A percentile compares a stretch with the other conserved stretches of the same genome.
Evolutionary conservation across 2,888 invertebrate genomes (phyloP).

Genomic region (Andrena marginata): DNA sequence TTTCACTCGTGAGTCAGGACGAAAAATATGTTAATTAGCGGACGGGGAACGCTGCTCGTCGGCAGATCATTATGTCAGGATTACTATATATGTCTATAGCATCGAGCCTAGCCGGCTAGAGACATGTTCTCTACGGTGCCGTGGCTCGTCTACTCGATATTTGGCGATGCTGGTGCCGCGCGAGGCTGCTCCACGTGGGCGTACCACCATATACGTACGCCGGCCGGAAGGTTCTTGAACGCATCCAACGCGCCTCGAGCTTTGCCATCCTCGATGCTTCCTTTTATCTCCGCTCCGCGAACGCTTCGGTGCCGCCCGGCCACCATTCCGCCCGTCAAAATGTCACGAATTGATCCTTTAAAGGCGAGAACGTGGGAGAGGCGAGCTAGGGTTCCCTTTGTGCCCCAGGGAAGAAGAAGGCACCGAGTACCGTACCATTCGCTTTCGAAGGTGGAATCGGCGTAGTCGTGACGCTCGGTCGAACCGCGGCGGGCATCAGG

Average conservation of each 20-base stretch:
- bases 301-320: neutral
- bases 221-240: conserved; percentile 73
- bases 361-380: conserved; percentile 19
- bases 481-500: conserved; percentile 5
- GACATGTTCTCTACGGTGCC: conserved; percentile 65
- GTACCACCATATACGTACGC: conserved; percentile 75
- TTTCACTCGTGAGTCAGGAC: conserved; percentile 71
- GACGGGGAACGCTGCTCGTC: conserved; percentile 19
- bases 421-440: neutral
- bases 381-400: neutral
- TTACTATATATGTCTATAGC: conserved; percentile 74
- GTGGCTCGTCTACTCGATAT: conserved; percentile 79
- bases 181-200: conserved; percentile 78
- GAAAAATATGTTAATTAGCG: conserved; percentile 74
- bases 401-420: neutral
- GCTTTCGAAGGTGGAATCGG: neutral
- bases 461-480: neutral
- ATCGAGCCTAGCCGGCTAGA: conserved; percentile 66
- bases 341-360: neutral
- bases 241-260: conserved; percentile 72
- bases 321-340: neutral
- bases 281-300: conserved; percentile 42
- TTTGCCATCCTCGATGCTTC: conserved; percentile 61
- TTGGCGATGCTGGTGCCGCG: conserved; percentile 79
- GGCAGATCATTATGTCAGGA: conserved; percentile 73